Evolutionary conservation across 23 tunicate species (phyloP), one percentile per base, ranked within the genome.

Genomic region (Styela plicata): DNA sequence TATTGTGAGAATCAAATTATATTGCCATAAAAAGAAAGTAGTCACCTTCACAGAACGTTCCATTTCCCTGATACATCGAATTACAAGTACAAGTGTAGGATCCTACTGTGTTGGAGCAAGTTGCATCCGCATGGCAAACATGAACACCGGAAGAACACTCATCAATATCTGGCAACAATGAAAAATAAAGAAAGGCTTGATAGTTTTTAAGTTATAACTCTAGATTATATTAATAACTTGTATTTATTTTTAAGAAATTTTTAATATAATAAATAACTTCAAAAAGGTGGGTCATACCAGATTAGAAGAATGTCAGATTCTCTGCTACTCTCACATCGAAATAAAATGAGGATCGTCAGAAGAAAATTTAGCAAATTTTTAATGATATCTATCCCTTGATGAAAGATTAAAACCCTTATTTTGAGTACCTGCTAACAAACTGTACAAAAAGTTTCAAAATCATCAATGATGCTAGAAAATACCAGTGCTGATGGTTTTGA

Each of bases 71-170:
- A 44, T 44, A 44, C 10, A 7, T 13, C 57, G 57, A 44, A 5
- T 44, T 13, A 24, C 79, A 74, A 18, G 52, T 74, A 24, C 79
- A 74, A 0, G 20, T 18, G 23, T 74, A 74, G 57, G 79, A 74
- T 74, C 79, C 79, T 31, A 19, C 63, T 24, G 79, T 74, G 52
- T 74, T 74, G 52, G 20, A 0, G 52, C 79, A 74, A 20, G 22
- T 32, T 30, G 79, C 79, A 33, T 74, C 33, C n/a, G 79, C 79
- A 30, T 74, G 34, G 32, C 79, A 74, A 16, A 17, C 52, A 74
- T 34, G n/a, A 53, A 19, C 53, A 30, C 53, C 79, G 21, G 23
- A 20, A 18, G 21, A 20, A 74, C 79, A 74, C 33, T 74, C 79
- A 23, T 74, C 23, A 1, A 74, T 33, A 74, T 74, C 79, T 74